Evolutionary conservation across 2,113 vertebrate genomes (phyloP).

Genomic region (Nibea coibor): DNA sequence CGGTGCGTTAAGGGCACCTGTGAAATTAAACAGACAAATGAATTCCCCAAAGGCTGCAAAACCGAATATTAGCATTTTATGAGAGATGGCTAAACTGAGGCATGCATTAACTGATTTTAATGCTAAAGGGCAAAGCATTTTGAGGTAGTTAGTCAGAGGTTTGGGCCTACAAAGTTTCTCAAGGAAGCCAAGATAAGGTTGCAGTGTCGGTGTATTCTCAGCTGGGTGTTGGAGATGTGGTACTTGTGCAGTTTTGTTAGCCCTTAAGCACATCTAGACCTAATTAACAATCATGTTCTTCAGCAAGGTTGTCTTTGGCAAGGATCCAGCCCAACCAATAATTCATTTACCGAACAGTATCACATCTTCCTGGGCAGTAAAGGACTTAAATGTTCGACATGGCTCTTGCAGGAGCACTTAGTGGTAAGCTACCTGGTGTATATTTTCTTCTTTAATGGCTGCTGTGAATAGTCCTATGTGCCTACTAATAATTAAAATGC

Average conservation of each 20-base stretch:
- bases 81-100: slow-evolving; percentile 57
- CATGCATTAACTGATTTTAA: slow-evolving; percentile 50
- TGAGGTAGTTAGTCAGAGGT: slow-evolving; percentile 42
- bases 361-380: slow-evolving; percentile 72
- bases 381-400: slow-evolving; percentile 72
- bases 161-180: slow-evolving; percentile 46
- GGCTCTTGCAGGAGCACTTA: slow-evolving; percentile 71
- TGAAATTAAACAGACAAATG: slow-evolving; percentile 81
- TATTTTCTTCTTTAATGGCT: slow-evolving; percentile 69
- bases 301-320: slow-evolving; percentile 77
- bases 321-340: slow-evolving; percentile 73
- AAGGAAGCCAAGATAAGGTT: slow-evolving; percentile 48
- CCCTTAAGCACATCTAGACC: slow-evolving; percentile 77
- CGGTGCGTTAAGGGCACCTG: slow-evolving; percentile 77
- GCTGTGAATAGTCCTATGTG: slow-evolving; percentile 59
- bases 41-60: slow-evolving; percentile 70
- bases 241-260: slow-evolving; percentile 75
- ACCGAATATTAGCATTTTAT: slow-evolving; percentile 69
- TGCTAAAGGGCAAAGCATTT: slow-evolving; percentile 61
- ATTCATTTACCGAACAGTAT: slow-evolving; percentile 73
- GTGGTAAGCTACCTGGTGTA: slow-evolving; percentile 63
- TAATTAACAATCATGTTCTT: slow-evolving; percentile 78
- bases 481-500: slow-evolving; percentile 63
- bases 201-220: slow-evolving; percentile 48
- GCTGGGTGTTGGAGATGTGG: slow-evolving; percentile 68